Percentiles rank a stretch among this genome's conserved stretches.
Evolutionary conservation across 53 echinoderm and acorn worm species (phyloP).

Genomic region (Actinopyga echinites): DNA sequence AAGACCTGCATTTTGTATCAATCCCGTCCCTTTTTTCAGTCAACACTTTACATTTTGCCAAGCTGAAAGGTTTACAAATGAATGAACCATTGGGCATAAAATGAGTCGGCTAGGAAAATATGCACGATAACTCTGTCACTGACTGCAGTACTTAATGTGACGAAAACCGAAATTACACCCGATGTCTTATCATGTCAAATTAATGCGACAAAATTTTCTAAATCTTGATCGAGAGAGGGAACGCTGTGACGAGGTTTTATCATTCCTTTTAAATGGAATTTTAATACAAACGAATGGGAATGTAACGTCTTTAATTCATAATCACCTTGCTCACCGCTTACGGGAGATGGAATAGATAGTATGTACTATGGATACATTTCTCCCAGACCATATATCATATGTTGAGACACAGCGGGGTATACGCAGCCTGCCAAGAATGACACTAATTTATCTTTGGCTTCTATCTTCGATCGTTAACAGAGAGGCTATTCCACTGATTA

Average conservation of each 20-base stretch:
- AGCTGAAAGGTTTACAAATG: no score
- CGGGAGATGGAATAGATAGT: slow-evolving; percentile 4
- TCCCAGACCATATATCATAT: slow-evolving; percentile 23
- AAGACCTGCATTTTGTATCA: no score
- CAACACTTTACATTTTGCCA: no score
- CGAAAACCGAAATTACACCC: no score
- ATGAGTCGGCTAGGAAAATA: not conserved
- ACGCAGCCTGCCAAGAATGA: slow-evolving; percentile 29
- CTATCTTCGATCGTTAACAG: slow-evolving; percentile 32
- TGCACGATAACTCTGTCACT: not conserved
- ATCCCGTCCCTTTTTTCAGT: no score
- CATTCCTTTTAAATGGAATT: not conserved
- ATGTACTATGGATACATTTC: slow-evolving; percentile 20
- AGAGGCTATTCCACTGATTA: slow-evolving; percentile 39
- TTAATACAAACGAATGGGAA: not conserved
- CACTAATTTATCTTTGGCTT: slow-evolving; percentile 12
- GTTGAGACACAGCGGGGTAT: not conserved
- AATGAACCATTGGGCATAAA: not conserved
- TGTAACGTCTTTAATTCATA: slow-evolving; percentile 8
- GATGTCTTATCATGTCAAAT: no score
- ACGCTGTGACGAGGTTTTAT: no score
- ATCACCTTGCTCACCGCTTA: not conserved
- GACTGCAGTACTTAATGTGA: not conserved
- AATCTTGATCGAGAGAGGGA: no score
- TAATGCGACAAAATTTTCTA: no score